These are phyloP conservation scores for Oophaga pumilio DNA, from an alignment of 2,113 vertebrate species.

Conservation along the genomic window DNA sequence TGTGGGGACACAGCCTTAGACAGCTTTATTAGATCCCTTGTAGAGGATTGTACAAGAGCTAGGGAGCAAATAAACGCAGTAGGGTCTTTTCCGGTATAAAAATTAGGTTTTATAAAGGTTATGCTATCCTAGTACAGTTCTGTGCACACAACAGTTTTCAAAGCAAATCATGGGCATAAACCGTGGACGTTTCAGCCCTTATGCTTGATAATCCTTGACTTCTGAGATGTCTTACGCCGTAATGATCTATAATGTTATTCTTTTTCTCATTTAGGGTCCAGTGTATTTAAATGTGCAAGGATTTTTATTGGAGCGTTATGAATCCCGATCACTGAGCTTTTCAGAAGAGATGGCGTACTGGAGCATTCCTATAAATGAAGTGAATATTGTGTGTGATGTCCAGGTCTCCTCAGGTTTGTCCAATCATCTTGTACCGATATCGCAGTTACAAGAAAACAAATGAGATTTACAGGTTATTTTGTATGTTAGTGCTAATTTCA, in stretches of 20 bases:
- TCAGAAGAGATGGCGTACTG: constrained; percentile 88
- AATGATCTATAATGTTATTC: constrained; percentile 7
- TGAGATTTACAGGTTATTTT: not conserved
- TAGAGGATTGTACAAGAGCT: not conserved
- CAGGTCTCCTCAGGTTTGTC: constrained; percentile 80
- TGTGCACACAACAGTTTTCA: too few relatives aligned
- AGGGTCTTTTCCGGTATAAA: too few relatives aligned
- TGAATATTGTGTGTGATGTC: constrained; percentile 89
- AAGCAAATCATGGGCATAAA: too few relatives aligned
- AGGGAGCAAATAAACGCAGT: too few relatives aligned
- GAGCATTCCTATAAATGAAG: constrained; percentile 86
- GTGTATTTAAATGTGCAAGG: constrained; percentile 83
- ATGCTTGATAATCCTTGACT: too few relatives aligned
- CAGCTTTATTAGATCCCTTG: not conserved
- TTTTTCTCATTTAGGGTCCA: constrained; percentile 78
- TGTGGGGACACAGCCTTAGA: too few relatives aligned
- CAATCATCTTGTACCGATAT: not conserved
- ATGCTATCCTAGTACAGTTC: too few relatives aligned
- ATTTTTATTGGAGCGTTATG: constrained; percentile 82
- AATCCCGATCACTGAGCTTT: constrained; percentile 85
- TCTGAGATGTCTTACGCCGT: too few relatives aligned
- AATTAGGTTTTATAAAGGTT: too few relatives aligned
- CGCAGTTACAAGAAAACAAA: not conserved
- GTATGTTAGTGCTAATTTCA: not conserved
- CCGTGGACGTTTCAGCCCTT: too few relatives aligned